A percentile compares a stretch with the other conserved stretches of the same genome.
These are phyloP conservation scores for Gymnothorax reevesii DNA, from an alignment of 2,797 vertebrate genomes.

Conservation along the genomic window DNA sequence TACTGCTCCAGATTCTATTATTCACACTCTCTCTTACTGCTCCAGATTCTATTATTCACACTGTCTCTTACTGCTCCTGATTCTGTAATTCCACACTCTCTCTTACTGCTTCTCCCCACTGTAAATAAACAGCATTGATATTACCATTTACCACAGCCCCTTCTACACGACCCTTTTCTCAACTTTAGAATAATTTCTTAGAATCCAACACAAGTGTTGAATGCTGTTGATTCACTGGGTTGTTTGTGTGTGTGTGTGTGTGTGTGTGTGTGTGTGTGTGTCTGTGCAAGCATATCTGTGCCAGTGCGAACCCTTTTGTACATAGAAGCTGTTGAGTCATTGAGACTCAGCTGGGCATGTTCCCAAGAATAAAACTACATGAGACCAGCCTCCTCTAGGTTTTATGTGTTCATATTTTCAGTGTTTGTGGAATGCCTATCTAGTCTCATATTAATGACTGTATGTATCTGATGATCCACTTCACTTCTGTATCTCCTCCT, in stretches of 20 bases:
- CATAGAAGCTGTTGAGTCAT: constrained; percentile 49
- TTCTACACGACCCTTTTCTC: constrained; percentile 51
- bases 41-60: no score
- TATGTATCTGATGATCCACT: constrained; percentile 54
- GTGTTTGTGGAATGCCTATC: constrained; percentile 58
- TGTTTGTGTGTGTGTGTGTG: constrained; percentile 28
- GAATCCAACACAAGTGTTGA: constrained; percentile 20
- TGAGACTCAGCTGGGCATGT: constrained; percentile 55
- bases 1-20: no score
- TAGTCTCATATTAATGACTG: constrained; percentile 52
- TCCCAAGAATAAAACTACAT: constrained; percentile 45
- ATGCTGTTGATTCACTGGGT: constrained; percentile 40
- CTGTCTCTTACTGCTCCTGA: no score
- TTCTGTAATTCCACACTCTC: not conserved
- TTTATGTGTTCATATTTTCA: constrained; percentile 62
- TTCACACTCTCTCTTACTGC: not conserved
- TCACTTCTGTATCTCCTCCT: constrained; percentile 61
- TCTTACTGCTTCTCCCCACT: constrained; percentile 30
- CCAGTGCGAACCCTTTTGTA: constrained; percentile 55
- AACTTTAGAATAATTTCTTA: constrained; percentile 50
- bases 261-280: no score
- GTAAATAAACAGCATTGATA: constrained; percentile 52
- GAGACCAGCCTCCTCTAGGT: constrained; percentile 35
- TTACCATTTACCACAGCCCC: constrained; percentile 40
- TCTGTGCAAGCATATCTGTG: no score